These are phyloP conservation scores for Drosophila aff. DNA, from an alignment of 1,140 invertebrate genomes.

Conservation along the genomic window DNA sequence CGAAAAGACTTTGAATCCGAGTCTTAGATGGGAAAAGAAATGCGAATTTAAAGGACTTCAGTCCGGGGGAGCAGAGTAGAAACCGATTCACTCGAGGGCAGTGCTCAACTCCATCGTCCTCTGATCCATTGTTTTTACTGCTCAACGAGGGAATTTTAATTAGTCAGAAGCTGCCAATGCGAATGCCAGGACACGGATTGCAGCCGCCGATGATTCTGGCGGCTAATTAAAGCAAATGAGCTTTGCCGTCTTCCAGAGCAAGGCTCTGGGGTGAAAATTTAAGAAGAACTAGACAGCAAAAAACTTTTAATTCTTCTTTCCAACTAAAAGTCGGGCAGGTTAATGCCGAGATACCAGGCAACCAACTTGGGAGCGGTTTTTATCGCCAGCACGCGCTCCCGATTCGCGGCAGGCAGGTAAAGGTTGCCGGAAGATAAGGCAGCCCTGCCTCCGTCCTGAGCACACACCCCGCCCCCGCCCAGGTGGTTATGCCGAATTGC, in stretches of 20 bases:
- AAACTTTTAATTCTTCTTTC: conserved; percentile 65
- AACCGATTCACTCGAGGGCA: background rate
- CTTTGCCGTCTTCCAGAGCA: conserved; percentile 13
- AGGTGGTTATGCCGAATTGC: conserved; percentile 20
- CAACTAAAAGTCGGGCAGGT: conserved; percentile 28
- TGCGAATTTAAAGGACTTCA: conserved; percentile 1
- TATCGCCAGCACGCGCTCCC: conserved; percentile 37
- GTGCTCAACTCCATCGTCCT: conserved; percentile 34
- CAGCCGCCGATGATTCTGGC: background rate
- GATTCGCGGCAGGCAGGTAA: conserved; percentile 11
- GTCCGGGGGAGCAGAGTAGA: background rate
- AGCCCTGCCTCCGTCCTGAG: background rate
- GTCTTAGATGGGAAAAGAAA: background rate
- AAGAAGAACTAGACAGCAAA: conserved; percentile 11
- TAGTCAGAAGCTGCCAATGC: conserved; percentile 11
- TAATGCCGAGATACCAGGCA: conserved; percentile 41
- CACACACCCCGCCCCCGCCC: conserved; percentile 1
- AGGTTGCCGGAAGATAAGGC: conserved; percentile 26
- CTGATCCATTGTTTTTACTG: conserved; percentile 16
- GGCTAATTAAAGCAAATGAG: conserved; percentile 33
- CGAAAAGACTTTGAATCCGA: conserved; percentile 17
- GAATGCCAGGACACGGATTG: background rate
- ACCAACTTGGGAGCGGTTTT: conserved; percentile 24
- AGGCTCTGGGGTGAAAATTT: conserved; percentile 19
- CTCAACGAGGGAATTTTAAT: conserved; percentile 59